Percentiles rank a stretch among this genome's conserved stretches.
Conservation (phyloP, 2,888 invertebrate species). For the Rapana venosa region DNA sequence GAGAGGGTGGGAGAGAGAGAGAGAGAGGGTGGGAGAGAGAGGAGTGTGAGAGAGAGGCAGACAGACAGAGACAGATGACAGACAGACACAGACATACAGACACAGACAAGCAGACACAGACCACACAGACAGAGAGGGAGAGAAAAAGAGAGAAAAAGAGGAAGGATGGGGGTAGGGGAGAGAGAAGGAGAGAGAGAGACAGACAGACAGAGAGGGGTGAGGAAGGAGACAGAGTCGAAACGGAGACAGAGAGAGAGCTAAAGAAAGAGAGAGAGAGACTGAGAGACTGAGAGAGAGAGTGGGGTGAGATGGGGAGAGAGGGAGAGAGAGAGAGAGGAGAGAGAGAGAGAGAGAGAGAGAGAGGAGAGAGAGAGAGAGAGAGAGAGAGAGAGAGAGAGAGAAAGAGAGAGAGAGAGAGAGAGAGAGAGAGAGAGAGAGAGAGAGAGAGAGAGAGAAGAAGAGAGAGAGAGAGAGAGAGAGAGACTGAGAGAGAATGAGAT, state of each 20-base stretch:
- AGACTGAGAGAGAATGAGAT: neutral
- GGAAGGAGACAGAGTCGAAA: neutral
- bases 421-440: neutral
- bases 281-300: neutral
- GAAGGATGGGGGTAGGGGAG: neutral
- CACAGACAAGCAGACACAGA: neutral
- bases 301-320: neutral
- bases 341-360: neutral
- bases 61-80: neutral
- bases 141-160: neutral
- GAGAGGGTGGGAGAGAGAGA: neutral
- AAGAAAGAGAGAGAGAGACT: neutral
- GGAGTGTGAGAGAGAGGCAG: neutral
- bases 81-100: neutral
- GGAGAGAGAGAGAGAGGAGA: neutral
- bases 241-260: neutral
- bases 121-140: neutral
- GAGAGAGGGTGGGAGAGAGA: neutral
- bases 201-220: neutral
- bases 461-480: conserved; percentile 2
- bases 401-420: neutral
- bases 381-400: neutral
- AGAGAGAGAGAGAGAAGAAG: neutral
- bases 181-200: neutral
- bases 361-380: neutral